Percentiles rank a stretch among this genome's conserved stretches.
Conservation (phyloP, 2,797 vertebrate species). For the Muscicapa comitata region DNA sequence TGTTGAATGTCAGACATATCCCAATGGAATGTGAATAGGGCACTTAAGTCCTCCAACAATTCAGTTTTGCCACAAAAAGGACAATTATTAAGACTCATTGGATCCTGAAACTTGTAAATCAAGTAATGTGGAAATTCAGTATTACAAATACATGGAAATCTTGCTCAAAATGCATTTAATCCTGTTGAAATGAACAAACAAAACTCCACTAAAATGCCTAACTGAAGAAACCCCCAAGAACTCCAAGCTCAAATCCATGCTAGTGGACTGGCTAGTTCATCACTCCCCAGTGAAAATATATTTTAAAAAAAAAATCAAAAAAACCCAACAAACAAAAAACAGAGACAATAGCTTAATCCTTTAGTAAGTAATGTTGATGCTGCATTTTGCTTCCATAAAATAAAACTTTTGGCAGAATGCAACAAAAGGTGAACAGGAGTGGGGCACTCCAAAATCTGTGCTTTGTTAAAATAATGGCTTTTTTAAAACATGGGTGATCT, state of each 20-base stretch:
- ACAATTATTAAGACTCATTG: background rate
- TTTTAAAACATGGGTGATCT: background rate
- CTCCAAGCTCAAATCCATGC: background rate
- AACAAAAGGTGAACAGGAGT: background rate
- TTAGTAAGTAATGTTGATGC: background rate
- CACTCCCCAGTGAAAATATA: background rate
- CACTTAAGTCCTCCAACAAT: background rate
- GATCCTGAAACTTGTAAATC: background rate
- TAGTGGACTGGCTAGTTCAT: background rate
- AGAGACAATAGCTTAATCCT: background rate
- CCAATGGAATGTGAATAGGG: background rate
- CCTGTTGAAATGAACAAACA: background rate
- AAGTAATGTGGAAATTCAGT: background rate
- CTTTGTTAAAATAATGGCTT: background rate
- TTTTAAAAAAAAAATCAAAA: background rate
- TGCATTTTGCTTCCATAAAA: background rate
- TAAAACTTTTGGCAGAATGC: background rate
- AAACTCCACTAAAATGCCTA: background rate
- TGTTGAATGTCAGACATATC: background rate
- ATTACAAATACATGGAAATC: background rate
- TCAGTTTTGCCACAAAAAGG: background rate
- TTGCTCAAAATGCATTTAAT: background rate
- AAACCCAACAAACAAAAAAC: no score
- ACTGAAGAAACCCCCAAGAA: background rate
- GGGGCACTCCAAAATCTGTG: background rate